Evolutionary conservation across 2,113 vertebrate genomes (phyloP).

Genomic region (Andinoacara biseriatus): DNA sequence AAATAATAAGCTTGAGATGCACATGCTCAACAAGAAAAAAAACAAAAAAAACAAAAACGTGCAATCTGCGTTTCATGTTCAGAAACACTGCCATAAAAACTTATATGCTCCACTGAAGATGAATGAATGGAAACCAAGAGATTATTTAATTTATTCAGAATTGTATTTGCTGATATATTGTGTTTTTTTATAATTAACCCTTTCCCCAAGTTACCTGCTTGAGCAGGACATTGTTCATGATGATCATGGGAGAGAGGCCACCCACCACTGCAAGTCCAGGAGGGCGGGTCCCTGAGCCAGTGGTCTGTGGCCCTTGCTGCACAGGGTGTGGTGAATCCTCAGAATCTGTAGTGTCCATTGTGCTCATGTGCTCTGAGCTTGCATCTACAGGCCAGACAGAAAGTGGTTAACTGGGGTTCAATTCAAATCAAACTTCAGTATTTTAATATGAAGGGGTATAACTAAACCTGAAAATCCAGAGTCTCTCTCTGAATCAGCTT

Average conservation of each 20-base stretch:
- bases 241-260: conserved; percentile 86
- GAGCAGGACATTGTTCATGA: conserved; percentile 93
- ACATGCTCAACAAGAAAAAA: not conserved
- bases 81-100: too few relatives aligned
- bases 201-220: conserved; percentile 83
- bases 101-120: not conserved
- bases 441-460: not conserved
- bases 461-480: conserved; percentile 91
- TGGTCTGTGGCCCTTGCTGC: conserved; percentile 51
- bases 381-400: conserved; percentile 78
- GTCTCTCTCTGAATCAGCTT: conserved; percentile 87
- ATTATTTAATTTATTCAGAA: not conserved
- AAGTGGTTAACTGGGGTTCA: not conserved
- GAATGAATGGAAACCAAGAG: not conserved
- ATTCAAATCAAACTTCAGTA: not conserved
- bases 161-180: accelerated
- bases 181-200: not conserved
- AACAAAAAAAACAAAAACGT: not conserved
- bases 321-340: conserved; percentile 75
- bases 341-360: conserved; percentile 83
- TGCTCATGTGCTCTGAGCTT: conserved; percentile 86
- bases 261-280: conserved; percentile 75
- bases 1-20: not conserved
- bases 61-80: not conserved
- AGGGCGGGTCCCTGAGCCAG: conserved; percentile 57